Percentiles rank a stretch among this genome's conserved stretches.
Conservation (phyloP, 2,113 vertebrate species). For the Xiphophorus hellerii region DNA sequence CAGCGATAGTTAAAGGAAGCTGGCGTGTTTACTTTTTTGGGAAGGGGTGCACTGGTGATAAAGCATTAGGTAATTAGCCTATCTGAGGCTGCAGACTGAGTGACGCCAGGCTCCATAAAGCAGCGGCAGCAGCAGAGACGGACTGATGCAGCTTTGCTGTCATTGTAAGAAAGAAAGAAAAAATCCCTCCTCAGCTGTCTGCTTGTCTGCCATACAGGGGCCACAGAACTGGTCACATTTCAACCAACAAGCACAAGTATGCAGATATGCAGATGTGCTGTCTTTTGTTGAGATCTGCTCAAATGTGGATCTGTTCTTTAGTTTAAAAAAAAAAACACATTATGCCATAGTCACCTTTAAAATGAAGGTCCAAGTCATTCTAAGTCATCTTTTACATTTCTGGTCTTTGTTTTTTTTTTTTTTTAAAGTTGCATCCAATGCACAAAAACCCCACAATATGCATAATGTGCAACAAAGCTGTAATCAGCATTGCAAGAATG, state of each 20-base stretch:
- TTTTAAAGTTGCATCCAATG: background rate
- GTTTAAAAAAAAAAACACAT: background rate
- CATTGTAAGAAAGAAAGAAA: conserved; percentile 45
- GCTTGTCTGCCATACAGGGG: conserved; percentile 12
- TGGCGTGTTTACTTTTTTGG: conserved; percentile 74
- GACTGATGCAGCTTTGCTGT: conserved; percentile 69
- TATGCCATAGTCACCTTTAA: background rate
- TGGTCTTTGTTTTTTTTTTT: background rate
- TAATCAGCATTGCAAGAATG: background rate
- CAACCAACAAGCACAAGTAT: background rate
- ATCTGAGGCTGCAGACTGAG: conserved; percentile 80
- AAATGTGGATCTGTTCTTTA: background rate
- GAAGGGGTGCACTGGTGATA: conserved; percentile 70
- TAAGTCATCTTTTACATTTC: background rate
- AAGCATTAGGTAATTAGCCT: conserved; percentile 82
- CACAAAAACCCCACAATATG: background rate
- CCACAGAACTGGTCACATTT: conserved; percentile 12
- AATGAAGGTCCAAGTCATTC: background rate
- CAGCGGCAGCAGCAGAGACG: conserved; percentile 41
- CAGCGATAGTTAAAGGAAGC: conserved; percentile 58
- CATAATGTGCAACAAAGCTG: background rate
- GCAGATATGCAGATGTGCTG: background rate
- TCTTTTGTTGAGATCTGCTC: background rate
- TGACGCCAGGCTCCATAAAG: conserved; percentile 81
- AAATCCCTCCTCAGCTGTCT: conserved; percentile 39